Percentiles rank a stretch among this genome's conserved stretches.
These are phyloP conservation scores for Cydia strobilella DNA, from an alignment of 1,140 invertebrate species.

Conservation along the genomic window DNA sequence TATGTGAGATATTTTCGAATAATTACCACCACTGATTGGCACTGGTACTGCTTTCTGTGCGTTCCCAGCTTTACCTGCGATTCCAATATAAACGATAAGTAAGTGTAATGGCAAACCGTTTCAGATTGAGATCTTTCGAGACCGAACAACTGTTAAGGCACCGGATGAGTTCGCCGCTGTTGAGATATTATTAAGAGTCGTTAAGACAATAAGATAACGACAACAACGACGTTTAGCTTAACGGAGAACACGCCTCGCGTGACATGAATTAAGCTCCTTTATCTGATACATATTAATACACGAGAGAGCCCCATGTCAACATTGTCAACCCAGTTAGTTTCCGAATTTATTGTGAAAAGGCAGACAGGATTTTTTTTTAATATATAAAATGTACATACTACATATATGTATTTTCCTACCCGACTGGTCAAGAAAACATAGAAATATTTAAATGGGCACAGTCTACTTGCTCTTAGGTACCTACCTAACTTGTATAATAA, in stretches of 20 bases:
- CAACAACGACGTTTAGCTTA: slow-evolving; percentile 2
- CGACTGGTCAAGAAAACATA: too few species aligned
- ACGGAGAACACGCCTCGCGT: neutral
- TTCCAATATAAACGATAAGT: slow-evolving; percentile 25
- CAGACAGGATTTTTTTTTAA: too few species aligned
- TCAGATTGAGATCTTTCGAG: slow-evolving; percentile 29
- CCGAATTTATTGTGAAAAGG: too few species aligned
- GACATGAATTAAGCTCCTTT: neutral
- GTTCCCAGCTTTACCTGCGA: neutral
- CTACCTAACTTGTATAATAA: neutral
- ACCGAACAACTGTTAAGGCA: slow-evolving; percentile 30
- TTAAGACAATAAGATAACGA: slow-evolving; percentile 7
- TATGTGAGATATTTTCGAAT: too few species aligned
- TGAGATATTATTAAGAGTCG: slow-evolving; percentile 27
- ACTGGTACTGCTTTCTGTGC: neutral
- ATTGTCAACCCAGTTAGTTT: too few species aligned
- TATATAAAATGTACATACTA: too few species aligned
- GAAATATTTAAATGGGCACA: too few species aligned
- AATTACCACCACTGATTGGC: neutral
- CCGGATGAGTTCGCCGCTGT: slow-evolving; percentile 18
- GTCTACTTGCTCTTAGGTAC: too few species aligned
- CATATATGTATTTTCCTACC: too few species aligned
- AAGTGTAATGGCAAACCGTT: slow-evolving; percentile 28
- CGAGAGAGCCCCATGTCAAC: too few species aligned
- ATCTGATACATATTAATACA: too few species aligned